Conservation (phyloP, 2,113 vertebrate species). For the Rhegmatorhina hoffmannsi region DNA sequence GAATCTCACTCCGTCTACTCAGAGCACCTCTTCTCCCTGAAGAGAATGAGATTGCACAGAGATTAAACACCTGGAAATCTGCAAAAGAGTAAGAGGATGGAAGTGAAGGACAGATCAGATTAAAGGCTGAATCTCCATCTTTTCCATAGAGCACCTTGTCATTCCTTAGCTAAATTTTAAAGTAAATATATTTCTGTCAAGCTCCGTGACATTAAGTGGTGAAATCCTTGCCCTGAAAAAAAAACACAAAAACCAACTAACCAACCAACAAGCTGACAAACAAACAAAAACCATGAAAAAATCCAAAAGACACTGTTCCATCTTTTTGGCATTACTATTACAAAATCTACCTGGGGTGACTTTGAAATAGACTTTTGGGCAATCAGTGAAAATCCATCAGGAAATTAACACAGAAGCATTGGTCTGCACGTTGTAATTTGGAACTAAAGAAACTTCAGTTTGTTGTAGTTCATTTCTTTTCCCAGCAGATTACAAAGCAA, state of each 20-base stretch:
- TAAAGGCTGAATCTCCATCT: not conserved
- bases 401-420: not conserved
- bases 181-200: not conserved
- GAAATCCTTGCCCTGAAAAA: too few relatives aligned
- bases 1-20: not conserved
- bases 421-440: not conserved
- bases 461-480: not conserved
- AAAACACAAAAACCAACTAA: not conserved
- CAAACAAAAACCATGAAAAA: not conserved
- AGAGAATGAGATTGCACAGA: not conserved
- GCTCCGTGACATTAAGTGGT: not conserved
- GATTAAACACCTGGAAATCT: not conserved
- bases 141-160: not conserved
- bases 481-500: not conserved
- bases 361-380: not conserved
- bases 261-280: not conserved
- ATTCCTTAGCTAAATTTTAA: not conserved
- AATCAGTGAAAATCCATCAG: not conserved
- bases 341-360: not conserved
- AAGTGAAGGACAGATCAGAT: not conserved
- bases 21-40: not conserved
- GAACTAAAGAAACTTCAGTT: not conserved
- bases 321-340: not conserved
- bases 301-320: accelerated
- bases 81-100: not conserved